Evolutionary conservation across 2,113 vertebrate genomes (phyloP).

Genomic region (Campylomormyrus numenius): DNA sequence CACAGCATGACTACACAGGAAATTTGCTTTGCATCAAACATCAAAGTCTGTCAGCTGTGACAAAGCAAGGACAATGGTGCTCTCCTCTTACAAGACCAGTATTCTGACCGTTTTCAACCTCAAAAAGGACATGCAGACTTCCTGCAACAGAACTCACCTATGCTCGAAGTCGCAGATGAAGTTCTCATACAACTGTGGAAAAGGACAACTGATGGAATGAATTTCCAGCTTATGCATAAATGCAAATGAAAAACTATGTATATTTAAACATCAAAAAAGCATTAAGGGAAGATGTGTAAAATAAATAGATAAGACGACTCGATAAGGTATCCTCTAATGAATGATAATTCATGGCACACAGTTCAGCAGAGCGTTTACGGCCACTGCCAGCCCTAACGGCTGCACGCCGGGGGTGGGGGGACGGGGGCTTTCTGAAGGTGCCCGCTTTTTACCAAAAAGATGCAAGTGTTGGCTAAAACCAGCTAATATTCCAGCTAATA

Average conservation of each 20-base stretch:
- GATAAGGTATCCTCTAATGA: background rate
- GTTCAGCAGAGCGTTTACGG: background rate
- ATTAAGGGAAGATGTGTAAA: background rate
- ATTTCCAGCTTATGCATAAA: background rate
- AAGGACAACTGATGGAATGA: background rate
- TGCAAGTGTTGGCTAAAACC: background rate
- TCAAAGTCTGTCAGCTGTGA: background rate
- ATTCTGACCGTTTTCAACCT: background rate
- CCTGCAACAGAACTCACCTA: background rate
- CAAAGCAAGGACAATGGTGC: background rate
- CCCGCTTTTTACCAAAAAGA: background rate
- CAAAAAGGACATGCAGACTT: background rate
- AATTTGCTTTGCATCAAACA: background rate
- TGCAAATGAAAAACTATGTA: background rate
- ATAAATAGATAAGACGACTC: background rate
- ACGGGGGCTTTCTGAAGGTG: background rate
- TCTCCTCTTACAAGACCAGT: background rate
- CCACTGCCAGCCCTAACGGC: background rate
- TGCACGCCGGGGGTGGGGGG: background rate
- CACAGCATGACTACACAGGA: background rate
- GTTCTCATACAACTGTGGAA: constrained; percentile 5
- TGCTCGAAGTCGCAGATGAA: constrained; percentile 18
- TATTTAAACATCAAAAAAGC: background rate
- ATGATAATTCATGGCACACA: background rate
- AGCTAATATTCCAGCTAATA: background rate